These are phyloP conservation scores for Danio jaintianensis DNA, from an alignment of 2,797 vertebrate species.

Conservation along the genomic window DNA sequence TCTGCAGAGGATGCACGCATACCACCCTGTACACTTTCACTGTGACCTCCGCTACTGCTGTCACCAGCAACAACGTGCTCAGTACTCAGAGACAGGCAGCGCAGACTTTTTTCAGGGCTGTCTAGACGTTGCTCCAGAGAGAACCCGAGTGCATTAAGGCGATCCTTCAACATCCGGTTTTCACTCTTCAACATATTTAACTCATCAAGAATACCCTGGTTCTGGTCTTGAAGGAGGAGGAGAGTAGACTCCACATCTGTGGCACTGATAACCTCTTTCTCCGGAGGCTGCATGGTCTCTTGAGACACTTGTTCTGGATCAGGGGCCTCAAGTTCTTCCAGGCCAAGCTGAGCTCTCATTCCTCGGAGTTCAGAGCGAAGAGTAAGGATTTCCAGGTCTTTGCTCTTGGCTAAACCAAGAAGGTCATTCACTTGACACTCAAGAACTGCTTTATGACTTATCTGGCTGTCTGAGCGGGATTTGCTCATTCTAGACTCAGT, in stretches of 20 bases:
- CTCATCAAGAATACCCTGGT: constrained; percentile 84
- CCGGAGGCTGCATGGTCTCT: constrained; percentile 64
- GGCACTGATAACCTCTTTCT: constrained; percentile 73
- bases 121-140: constrained; percentile 86
- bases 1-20: constrained; percentile 80
- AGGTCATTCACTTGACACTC: constrained; percentile 87
- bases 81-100: constrained; percentile 81
- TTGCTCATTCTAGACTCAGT: constrained; percentile 84
- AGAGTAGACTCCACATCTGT: constrained; percentile 84
- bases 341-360: constrained; percentile 84
- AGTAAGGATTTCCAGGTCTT: constrained; percentile 86
- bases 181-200: constrained; percentile 88
- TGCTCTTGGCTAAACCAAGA: constrained; percentile 82
- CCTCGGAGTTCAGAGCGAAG: constrained; percentile 82
- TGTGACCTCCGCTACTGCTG: constrained; percentile 78
- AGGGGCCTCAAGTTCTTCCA: constrained; percentile 70
- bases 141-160: constrained; percentile 87
- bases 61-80: constrained; percentile 74
- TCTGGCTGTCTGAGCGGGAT: constrained; percentile 85
- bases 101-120: constrained; percentile 82
- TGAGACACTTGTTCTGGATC: constrained; percentile 65
- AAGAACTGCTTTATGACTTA: constrained; percentile 84
- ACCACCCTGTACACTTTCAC: constrained; percentile 77
- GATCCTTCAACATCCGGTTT: constrained; percentile 89
- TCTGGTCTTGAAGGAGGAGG: constrained; percentile 86